Evolutionary conservation across 2,888 invertebrate species (phyloP).

Genomic region (Tetropium fuscum): DNA sequence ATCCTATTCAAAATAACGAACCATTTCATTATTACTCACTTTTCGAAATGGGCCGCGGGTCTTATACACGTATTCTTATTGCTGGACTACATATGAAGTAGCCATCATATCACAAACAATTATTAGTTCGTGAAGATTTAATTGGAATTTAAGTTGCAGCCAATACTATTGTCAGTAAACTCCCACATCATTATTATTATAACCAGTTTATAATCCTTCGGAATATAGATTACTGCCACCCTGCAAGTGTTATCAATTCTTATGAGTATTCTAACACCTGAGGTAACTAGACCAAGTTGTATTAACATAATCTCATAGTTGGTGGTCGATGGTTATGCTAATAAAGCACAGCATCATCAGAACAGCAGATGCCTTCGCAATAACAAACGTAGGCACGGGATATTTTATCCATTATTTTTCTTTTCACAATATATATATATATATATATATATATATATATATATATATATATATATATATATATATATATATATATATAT

Average conservation of each 20-base stretch:
- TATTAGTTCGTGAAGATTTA: conserved; percentile 1
- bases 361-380: conserved; percentile 4
- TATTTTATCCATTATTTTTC: background rate
- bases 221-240: conserved; percentile 19
- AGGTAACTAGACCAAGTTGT: conserved; percentile 28
- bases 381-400: conserved; percentile 13
- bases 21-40: background rate
- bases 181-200: conserved; percentile 21
- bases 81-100: background rate
- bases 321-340: conserved; percentile 23
- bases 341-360: too few species aligned
- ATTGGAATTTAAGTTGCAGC: conserved; percentile 21
- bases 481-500: too few species aligned
- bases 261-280: conserved; percentile 26
- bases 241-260: conserved; percentile 22
- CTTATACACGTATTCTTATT: background rate
- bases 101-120: conserved; percentile 14
- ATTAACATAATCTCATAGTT: conserved; percentile 27
- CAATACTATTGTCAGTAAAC: conserved; percentile 23
- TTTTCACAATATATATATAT: background rate
- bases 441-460: too few species aligned
- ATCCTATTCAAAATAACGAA: background rate
- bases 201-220: conserved; percentile 25
- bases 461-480: too few species aligned
- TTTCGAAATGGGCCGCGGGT: background rate